These are phyloP conservation scores for Sphaerodactylus townsendi DNA, from an alignment of 2,113 vertebrate genomes.

Conservation along the genomic window DNA sequence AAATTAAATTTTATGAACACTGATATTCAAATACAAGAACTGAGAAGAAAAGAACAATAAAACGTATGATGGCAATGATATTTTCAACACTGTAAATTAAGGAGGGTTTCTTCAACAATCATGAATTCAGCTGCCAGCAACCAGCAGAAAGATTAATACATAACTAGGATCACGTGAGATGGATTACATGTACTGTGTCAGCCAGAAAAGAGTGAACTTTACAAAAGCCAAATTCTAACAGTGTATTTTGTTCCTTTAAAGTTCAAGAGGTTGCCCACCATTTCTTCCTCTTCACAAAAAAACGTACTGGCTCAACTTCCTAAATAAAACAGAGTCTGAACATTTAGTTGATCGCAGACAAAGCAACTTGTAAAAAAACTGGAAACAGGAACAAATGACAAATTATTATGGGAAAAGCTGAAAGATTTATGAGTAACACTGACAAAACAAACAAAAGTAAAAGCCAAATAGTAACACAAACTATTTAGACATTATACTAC, in stretches of 20 bases:
- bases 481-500: conserved; percentile 36
- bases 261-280: conserved; percentile 93
- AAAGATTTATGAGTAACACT: conserved; percentile 85
- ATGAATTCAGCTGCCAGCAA: conserved; percentile 59
- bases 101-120: conserved; percentile 65
- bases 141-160: conserved; percentile 67
- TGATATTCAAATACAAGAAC: conserved; percentile 61
- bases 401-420: conserved; percentile 80
- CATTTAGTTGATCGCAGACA: conserved; percentile 81
- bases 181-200: conserved; percentile 63
- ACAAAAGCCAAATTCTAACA: conserved; percentile 60
- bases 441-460: conserved; percentile 69
- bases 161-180: conserved; percentile 60
- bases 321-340: conserved; percentile 85
- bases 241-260: conserved; percentile 66
- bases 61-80: conserved; percentile 59
- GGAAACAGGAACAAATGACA: conserved; percentile 90
- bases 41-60: conserved; percentile 65
- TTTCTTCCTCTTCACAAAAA: conserved; percentile 86
- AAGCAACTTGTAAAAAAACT: conserved; percentile 83
- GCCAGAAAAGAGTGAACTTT: conserved; percentile 68
- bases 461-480: conserved; percentile 57
- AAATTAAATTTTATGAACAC: conserved; percentile 61
- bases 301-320: conserved; percentile 87
- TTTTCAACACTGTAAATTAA: conserved; percentile 66